Percentiles rank a stretch among this genome's conserved stretches.
These are phyloP conservation scores for Bombyx mandarina DNA, from an alignment of 1,140 invertebrate genomes.

Conservation along the genomic window DNA sequence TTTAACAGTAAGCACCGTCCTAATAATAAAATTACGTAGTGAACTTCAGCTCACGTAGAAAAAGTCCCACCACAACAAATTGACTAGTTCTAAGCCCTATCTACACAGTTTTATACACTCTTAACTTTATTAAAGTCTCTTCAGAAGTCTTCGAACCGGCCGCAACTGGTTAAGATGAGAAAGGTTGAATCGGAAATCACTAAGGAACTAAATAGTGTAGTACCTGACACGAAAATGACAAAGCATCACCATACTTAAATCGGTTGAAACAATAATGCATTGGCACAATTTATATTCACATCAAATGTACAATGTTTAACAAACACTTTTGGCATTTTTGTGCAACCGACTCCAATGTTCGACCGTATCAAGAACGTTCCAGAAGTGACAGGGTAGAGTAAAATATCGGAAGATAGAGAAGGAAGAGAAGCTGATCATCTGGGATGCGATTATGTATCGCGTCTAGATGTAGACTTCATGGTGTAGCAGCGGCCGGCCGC, in stretches of 20 bases:
- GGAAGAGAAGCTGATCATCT: no score
- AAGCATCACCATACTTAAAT: slow-evolving; percentile 8
- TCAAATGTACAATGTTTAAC: slow-evolving; percentile 5
- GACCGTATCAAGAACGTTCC: no score
- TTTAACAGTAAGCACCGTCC: slow-evolving; percentile 64
- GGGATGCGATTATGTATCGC: not conserved
- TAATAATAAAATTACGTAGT: slow-evolving; percentile 53
- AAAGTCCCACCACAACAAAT: slow-evolving; percentile 65
- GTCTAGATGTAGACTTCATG: slow-evolving; percentile 65
- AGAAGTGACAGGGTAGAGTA: no score
- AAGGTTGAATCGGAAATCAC: slow-evolving; percentile 5
- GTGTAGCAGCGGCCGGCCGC: slow-evolving; percentile 63
- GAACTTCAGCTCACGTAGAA: slow-evolving; percentile 61
- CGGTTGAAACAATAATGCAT: slow-evolving; percentile 4
- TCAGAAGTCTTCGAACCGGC: slow-evolving; percentile 54
- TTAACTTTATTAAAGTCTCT: slow-evolving; percentile 58
- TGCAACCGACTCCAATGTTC: slow-evolving; percentile 49
- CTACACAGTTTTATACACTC: slow-evolving; percentile 52
- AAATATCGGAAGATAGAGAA: no score
- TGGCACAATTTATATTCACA: slow-evolving; percentile 1
- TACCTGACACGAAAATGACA: slow-evolving; percentile 4
- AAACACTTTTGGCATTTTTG: slow-evolving; percentile 23
- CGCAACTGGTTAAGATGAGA: slow-evolving; percentile 42
- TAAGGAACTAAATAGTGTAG: slow-evolving; percentile 9
- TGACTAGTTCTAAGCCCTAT: slow-evolving; percentile 67